Evolutionary conservation across 2,797 vertebrate genomes (phyloP).

Genomic region (Sebastes itinus): DNA sequence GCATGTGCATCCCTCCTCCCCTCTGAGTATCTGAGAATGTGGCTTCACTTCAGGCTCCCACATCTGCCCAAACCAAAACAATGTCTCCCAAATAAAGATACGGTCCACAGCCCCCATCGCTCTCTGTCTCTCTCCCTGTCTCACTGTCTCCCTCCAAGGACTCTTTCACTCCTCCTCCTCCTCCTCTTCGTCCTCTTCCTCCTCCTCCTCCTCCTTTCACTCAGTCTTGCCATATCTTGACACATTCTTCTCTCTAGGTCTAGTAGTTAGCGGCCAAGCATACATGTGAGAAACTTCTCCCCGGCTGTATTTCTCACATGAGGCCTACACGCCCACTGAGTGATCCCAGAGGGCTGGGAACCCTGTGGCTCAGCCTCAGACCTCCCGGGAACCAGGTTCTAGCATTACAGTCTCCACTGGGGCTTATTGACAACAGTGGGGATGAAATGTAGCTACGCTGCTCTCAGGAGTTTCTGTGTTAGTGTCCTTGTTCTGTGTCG

Average conservation of each 20-base stretch:
- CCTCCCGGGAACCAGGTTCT: slow-evolving; percentile 29
- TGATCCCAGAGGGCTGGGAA: slow-evolving; percentile 37
- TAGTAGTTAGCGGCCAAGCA: slow-evolving; percentile 37
- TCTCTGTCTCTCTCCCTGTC: slow-evolving; percentile 20
- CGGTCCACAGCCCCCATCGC: slow-evolving; percentile 37
- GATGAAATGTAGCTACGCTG: neutral
- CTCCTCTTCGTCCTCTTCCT: neutral
- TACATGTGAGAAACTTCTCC: slow-evolving; percentile 64
- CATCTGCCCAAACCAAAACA: slow-evolving; percentile 80
- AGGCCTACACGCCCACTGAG: slow-evolving; percentile 20
- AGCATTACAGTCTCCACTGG: slow-evolving; percentile 15
- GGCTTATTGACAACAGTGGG: slow-evolving; percentile 1
- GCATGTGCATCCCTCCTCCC: slow-evolving; percentile 30
- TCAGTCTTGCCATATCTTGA: slow-evolving; percentile 21
- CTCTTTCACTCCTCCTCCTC: neutral
- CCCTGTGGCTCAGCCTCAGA: slow-evolving; percentile 3
- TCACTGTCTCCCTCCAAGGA: slow-evolving; percentile 27
- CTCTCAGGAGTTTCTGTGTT: neutral
- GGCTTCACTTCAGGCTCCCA: slow-evolving; percentile 66
- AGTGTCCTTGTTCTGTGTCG: neutral
- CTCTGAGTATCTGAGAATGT: slow-evolving; percentile 63
- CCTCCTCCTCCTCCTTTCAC: slow-evolving; percentile 12
- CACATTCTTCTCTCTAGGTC: slow-evolving; percentile 33
- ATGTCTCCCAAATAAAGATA: slow-evolving; percentile 71
- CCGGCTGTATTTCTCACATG: slow-evolving; percentile 46